These are phyloP conservation scores for Micropterix aruncella DNA, from an alignment of 2,888 invertebrate genomes.

Conservation along the genomic window DNA sequence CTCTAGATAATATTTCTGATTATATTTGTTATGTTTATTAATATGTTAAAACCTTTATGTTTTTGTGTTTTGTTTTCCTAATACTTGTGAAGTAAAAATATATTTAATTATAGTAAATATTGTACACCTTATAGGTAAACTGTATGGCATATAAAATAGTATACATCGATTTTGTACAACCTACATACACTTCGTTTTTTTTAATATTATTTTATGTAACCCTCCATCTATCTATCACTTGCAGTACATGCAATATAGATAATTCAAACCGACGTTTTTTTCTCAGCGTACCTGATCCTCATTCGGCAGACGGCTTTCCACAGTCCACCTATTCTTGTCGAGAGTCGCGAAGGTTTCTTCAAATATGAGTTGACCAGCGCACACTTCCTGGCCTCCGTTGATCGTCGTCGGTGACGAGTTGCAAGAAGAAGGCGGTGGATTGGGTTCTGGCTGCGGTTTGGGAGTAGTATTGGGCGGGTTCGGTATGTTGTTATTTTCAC, in stretches of 20 bases:
- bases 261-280: conserved; percentile 13
- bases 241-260: too few species aligned
- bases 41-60: too few species aligned
- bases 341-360: conserved; percentile 44
- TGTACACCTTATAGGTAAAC: too few species aligned
- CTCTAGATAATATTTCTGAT: too few species aligned
- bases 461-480: too few species aligned
- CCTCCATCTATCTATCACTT: conserved; percentile 1
- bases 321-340: conserved; percentile 34
- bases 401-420: conserved; percentile 21
- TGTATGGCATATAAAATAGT: too few species aligned
- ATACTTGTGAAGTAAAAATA: not conserved
- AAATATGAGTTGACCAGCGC: conserved; percentile 39
- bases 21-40: too few species aligned
- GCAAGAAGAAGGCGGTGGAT: too few species aligned
- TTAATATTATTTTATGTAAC: not conserved
- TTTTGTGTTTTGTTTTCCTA: not conserved
- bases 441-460: too few species aligned
- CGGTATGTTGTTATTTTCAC: too few species aligned
- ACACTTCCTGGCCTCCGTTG: conserved; percentile 23
- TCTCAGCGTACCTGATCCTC: conserved; percentile 28
- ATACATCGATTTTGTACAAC: too few species aligned
- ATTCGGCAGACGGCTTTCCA: conserved; percentile 40
- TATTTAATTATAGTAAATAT: too few species aligned
- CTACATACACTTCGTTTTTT: not conserved